Evolutionary conservation across 2,888 invertebrate genomes (phyloP).

Genomic region (Pecten maximus): DNA sequence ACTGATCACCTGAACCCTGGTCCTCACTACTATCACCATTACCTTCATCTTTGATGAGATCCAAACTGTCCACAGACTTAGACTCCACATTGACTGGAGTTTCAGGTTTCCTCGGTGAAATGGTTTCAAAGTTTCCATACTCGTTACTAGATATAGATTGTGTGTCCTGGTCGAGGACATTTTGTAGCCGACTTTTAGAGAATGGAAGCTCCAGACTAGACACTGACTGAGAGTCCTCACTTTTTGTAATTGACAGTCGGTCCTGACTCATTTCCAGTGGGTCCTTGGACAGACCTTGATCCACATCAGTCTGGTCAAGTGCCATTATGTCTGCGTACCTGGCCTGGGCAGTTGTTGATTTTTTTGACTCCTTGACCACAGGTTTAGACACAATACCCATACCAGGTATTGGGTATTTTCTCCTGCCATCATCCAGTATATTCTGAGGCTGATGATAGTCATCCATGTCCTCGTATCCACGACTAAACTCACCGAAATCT

Average conservation of each 20-base stretch:
- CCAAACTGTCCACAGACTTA: slow-evolving; percentile 79
- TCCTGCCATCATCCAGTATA: slow-evolving; percentile 37
- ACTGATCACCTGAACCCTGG: background rate
- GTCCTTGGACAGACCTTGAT: background rate
- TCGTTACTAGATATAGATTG: slow-evolving; percentile 75
- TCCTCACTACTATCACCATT: slow-evolving; percentile 35
- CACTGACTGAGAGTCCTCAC: slow-evolving; percentile 78
- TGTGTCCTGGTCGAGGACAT: slow-evolving; percentile 65
- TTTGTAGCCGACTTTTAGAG: slow-evolving; percentile 58
- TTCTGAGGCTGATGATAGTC: slow-evolving; percentile 55
- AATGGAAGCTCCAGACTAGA: slow-evolving; percentile 78
- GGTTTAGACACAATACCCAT: slow-evolving; percentile 23
- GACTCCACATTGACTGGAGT: slow-evolving; percentile 68
- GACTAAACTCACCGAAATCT: slow-evolving; percentile 67
- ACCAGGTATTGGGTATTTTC: background rate
- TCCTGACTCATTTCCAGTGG: slow-evolving; percentile 38
- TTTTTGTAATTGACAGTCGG: slow-evolving; percentile 30
- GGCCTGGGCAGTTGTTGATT: slow-evolving; percentile 48
- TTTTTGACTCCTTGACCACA: slow-evolving; percentile 41
- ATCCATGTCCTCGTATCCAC: slow-evolving; percentile 72
- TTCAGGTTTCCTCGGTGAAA: slow-evolving; percentile 48
- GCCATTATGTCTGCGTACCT: slow-evolving; percentile 52
- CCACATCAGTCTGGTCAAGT: background rate
- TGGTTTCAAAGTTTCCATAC: slow-evolving; percentile 65
- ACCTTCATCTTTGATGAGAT: slow-evolving; percentile 64